A percentile compares a stretch with the other conserved stretches of the same genome.
phyloP scores from a whole-genome alignment of 2,113 vertebrate genomes.

The Suricata suricatta region DNA sequence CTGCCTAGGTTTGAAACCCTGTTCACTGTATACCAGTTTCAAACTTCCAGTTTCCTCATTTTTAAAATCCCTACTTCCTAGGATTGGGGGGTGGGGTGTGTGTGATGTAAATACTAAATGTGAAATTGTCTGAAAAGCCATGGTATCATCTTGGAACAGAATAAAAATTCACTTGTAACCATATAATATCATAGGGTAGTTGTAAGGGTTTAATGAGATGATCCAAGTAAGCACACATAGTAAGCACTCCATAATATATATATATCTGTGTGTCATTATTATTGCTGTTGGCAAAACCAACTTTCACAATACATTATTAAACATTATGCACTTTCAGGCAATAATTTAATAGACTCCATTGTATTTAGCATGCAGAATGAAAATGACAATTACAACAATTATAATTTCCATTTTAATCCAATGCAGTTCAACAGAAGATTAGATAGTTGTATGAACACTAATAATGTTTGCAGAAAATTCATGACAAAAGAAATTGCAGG shows the following conservation, averaged over 20 bases:
- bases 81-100: neutral
- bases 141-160: neutral
- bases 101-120: neutral
- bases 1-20: neutral
- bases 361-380: constrained; percentile 66
- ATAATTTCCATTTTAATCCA: constrained; percentile 73
- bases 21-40: neutral
- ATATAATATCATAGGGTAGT: neutral
- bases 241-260: neutral
- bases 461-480: constrained; percentile 70
- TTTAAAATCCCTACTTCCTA: neutral
- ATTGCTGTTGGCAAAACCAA: constrained; percentile 53
- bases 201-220: neutral
- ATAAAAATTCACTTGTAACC: neutral
- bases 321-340: constrained; percentile 59
- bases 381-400: constrained; percentile 73
- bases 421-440: constrained; percentile 71
- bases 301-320: constrained; percentile 66
- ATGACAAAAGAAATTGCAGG: constrained; percentile 50
- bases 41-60: neutral
- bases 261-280: constrained; percentile 3
- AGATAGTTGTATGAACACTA: constrained; percentile 60
- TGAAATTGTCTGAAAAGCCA: neutral
- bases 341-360: constrained; percentile 57
- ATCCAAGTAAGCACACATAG: neutral